phyloP scores from a whole-genome alignment of 2,888 invertebrate genomes.

The Drosophila anceps region DNA sequence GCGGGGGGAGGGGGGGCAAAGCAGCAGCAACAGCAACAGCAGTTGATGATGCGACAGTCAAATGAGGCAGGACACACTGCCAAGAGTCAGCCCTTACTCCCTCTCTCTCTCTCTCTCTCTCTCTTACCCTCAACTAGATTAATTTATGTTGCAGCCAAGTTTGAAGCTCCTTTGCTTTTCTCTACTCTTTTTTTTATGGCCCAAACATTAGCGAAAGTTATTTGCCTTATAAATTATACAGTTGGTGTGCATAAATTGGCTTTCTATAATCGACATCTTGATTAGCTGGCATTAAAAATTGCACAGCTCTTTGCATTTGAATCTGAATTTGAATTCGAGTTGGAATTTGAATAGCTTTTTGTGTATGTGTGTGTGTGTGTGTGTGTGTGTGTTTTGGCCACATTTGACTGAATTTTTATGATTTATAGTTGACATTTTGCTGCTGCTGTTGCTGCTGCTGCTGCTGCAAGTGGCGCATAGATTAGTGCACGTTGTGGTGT shows the following conservation, averaged over 20 bases:
- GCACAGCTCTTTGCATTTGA: slow-evolving; percentile 2
- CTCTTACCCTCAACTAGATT: slow-evolving; percentile 37
- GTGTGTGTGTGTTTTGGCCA: background rate
- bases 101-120: background rate
- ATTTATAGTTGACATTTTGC: slow-evolving; percentile 43
- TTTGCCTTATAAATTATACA: slow-evolving; percentile 56
- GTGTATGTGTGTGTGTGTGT: background rate
- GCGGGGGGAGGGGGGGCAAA: too few relatives aligned
- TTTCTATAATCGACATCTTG: slow-evolving; percentile 28
- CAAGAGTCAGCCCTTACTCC: background rate
- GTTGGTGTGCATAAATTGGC: slow-evolving; percentile 53
- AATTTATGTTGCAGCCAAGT: slow-evolving; percentile 68
- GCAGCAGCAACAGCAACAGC: slow-evolving; percentile 19
- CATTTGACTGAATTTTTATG: slow-evolving; percentile 20
- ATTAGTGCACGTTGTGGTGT: background rate
- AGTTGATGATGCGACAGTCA: slow-evolving; percentile 41
- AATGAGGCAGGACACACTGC: slow-evolving; percentile 29
- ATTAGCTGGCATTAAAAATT: slow-evolving; percentile 12
- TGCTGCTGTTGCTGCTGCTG: background rate
- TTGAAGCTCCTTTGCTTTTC: slow-evolving; percentile 7
- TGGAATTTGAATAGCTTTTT: slow-evolving; percentile 7
- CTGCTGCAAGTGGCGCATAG: slow-evolving; percentile 1
- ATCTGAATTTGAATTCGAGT: background rate
- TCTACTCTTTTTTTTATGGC: slow-evolving; percentile 32
- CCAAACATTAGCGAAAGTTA: slow-evolving; percentile 11